phyloP scores from a whole-genome alignment of 2,888 invertebrate species.

The Dasypolia templi region DNA sequence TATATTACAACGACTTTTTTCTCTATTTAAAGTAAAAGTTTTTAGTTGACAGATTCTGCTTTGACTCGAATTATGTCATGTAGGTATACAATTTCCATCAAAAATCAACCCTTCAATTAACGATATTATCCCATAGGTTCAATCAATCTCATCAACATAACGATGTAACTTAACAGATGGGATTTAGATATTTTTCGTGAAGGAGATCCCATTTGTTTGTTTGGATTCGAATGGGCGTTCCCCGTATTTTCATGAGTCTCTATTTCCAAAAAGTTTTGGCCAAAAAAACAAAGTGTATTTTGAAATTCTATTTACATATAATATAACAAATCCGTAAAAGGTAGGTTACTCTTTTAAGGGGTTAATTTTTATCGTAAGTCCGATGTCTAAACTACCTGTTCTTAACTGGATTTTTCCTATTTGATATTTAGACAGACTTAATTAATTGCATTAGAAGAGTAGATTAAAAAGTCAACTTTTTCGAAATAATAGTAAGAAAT shows the following conservation, averaged over 20 bases:
- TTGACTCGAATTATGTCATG: too few species aligned
- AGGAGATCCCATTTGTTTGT: conserved; percentile 17
- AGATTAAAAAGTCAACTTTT: neutral
- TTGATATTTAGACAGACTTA: neutral
- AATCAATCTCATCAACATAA: conserved; percentile 46
- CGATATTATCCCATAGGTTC: conserved; percentile 20
- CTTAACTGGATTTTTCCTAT: neutral
- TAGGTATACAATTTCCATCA: too few species aligned
- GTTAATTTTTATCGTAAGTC: neutral
- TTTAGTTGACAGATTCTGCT: too few species aligned
- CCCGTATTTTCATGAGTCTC: conserved; percentile 3
- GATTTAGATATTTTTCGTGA: conserved; percentile 43
- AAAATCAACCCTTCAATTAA: conserved; percentile 20
- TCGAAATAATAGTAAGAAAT: neutral
- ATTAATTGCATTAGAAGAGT: neutral
- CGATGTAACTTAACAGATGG: conserved; percentile 38
- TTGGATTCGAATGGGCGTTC: conserved; percentile 1
- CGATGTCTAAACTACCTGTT: neutral
- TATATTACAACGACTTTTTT: too few species aligned
- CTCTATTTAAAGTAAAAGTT: too few species aligned
- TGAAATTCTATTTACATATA: neutral
- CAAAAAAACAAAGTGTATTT: neutral
- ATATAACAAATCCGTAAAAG: neutral
- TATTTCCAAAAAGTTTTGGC: neutral
- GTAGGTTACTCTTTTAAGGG: neutral